Conservation (phyloP, 2,113 vertebrate genomes). For the Herpailurus yagouaroundi region DNA sequence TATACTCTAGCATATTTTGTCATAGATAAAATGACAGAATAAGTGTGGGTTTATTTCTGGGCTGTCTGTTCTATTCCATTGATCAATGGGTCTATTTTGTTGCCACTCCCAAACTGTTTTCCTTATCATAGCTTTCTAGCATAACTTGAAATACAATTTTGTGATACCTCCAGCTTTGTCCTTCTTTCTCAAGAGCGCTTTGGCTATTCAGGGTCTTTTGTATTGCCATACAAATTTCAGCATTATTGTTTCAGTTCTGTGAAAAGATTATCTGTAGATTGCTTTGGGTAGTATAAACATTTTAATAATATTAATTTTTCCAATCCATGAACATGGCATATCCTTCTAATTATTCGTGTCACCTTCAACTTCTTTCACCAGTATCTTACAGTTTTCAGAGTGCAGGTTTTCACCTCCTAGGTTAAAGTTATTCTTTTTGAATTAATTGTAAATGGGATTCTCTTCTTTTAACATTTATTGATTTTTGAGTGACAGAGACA, state of each 20-base stretch:
- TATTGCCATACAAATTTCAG: background rate
- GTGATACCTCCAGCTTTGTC: background rate
- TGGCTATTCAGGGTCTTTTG: background rate
- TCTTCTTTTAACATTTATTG: no score
- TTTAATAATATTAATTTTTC: background rate
- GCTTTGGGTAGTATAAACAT: background rate
- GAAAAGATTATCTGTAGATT: background rate
- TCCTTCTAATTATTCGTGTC: background rate
- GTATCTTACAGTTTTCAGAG: background rate
- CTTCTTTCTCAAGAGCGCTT: background rate
- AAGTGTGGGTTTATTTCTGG: background rate
- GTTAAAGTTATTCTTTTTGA: background rate
- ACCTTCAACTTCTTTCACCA: background rate
- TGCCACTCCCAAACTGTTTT: background rate
- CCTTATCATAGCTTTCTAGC: background rate
- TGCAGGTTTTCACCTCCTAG: background rate
- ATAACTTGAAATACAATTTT: background rate
- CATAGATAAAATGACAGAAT: background rate
- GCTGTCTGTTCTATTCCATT: background rate
- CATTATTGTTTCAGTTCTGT: background rate
- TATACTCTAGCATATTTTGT: background rate
- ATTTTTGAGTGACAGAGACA: no score
- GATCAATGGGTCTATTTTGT: background rate
- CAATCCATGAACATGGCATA: background rate
- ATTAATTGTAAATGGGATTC: background rate